These are phyloP conservation scores for Metacarcinus magister DNA, from an alignment of 2,888 invertebrate genomes.

Conservation along the genomic window DNA sequence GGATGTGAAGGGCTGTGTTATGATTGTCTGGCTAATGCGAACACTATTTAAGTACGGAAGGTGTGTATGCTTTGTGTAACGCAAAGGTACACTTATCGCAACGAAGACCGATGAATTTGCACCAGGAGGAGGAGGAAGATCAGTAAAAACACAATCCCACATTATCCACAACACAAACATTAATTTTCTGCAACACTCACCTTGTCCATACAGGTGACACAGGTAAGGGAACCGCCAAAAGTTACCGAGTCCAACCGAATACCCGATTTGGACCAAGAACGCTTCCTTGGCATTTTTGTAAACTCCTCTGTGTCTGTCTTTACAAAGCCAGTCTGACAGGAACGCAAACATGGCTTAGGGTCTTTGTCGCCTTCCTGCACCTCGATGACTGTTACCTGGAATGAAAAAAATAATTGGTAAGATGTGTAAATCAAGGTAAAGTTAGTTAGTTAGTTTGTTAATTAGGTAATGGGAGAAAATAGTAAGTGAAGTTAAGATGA, in stretches of 20 bases:
- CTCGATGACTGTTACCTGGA: background rate
- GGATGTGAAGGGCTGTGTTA: too few relatives aligned
- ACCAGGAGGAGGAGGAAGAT: background rate
- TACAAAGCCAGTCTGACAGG: background rate
- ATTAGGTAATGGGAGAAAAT: too few relatives aligned
- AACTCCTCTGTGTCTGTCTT: constrained; percentile 14
- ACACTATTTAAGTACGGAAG: too few relatives aligned
- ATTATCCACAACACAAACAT: background rate
- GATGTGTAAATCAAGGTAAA: too few relatives aligned
- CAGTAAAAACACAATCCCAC: background rate
- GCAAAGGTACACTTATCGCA: too few relatives aligned
- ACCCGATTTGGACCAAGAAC: constrained; percentile 48
- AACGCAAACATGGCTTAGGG: background rate
- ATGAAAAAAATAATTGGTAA: background rate
- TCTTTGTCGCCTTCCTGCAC: background rate
- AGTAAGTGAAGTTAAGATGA: too few relatives aligned
- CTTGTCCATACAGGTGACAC: constrained; percentile 10
- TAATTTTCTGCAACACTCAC: background rate
- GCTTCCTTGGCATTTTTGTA: constrained; percentile 50
- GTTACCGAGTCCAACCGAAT: constrained; percentile 68
- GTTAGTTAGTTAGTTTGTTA: too few relatives aligned
- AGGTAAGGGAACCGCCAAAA: constrained; percentile 67
- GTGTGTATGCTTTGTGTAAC: too few relatives aligned
- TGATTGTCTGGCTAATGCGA: too few relatives aligned
- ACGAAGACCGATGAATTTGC: too few relatives aligned